These are phyloP conservation scores for Sebastes dallii DNA, from an alignment of 2,797 vertebrate genomes.

Conservation along the genomic window DNA sequence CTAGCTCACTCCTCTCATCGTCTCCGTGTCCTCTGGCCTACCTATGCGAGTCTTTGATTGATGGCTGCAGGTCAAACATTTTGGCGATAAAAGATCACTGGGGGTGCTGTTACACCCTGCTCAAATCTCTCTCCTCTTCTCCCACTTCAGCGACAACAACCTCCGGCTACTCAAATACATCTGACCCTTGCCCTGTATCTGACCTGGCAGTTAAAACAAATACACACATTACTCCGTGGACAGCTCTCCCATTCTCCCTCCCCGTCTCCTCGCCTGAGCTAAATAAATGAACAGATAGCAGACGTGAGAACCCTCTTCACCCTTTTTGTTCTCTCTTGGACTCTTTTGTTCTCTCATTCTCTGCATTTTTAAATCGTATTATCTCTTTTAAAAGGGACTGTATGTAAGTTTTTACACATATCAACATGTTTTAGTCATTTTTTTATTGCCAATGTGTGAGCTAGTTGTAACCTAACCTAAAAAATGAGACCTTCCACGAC, in stretches of 20 bases:
- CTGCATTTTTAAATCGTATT: neutral
- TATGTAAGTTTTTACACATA: too few species aligned
- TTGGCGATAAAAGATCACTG: constrained; percentile 34
- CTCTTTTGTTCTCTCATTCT: neutral
- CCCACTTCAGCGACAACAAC: constrained; percentile 15
- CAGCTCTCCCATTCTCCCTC: constrained; percentile 16
- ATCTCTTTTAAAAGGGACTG: neutral
- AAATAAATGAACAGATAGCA: constrained; percentile 29
- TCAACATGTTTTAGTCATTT: too few species aligned
- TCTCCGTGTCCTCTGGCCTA: constrained; percentile 19
- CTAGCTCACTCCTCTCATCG: neutral
- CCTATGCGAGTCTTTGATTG: neutral
- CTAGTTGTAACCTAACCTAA: too few species aligned
- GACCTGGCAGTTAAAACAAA: constrained; percentile 63
- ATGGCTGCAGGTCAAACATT: constrained; percentile 40
- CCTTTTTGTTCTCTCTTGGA: neutral
- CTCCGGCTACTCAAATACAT: constrained; percentile 34
- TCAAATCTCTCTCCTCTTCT: constrained; percentile 15
- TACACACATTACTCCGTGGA: constrained; percentile 15
- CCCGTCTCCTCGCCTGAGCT: neutral
- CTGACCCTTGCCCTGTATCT: constrained; percentile 51
- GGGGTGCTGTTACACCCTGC: constrained; percentile 9
- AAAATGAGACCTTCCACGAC: too few species aligned
- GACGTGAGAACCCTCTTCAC: neutral
- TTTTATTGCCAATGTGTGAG: too few species aligned